Evolutionary conservation across 2,797 vertebrate species (phyloP).

Genomic region (Melanogrammus aeglefinus): DNA sequence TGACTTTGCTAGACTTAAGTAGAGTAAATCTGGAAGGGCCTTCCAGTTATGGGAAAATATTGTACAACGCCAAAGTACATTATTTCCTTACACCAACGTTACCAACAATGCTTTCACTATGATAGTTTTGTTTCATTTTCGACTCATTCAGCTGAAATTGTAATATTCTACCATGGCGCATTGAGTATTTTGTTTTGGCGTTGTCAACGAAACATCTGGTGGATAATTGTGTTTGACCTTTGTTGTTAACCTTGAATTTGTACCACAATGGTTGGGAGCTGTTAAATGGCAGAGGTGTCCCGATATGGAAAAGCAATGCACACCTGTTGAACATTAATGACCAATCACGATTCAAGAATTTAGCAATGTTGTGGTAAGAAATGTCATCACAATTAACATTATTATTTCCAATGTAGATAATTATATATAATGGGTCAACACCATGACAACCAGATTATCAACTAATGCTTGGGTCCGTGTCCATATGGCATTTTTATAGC

Average conservation of each 20-base stretch:
- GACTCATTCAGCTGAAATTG: no score
- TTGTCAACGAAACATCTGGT: not conserved
- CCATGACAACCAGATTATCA: not conserved
- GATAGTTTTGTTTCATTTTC: no score
- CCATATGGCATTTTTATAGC: no score
- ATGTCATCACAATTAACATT: no score
- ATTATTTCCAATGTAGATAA: not conserved
- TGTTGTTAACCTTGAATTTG: not conserved
- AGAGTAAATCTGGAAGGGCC: not conserved
- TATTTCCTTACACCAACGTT: no score
- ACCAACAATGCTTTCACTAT: no score
- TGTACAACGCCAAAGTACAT: no score
- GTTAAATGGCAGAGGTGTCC: no score
- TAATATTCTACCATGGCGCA: no score
- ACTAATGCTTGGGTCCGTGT: not conserved
- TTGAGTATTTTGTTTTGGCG: no score
- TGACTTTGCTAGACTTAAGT: not conserved
- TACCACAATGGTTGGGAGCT: not conserved
- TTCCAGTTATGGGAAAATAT: not conserved
- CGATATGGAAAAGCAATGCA: not conserved
- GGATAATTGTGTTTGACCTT: not conserved
- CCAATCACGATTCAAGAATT: not conserved
- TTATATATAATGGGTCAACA: not conserved
- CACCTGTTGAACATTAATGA: not conserved
- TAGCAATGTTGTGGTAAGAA: no score